phyloP scores from a whole-genome alignment of 2,888 invertebrate species.

The Anoncus sp. region DNA sequence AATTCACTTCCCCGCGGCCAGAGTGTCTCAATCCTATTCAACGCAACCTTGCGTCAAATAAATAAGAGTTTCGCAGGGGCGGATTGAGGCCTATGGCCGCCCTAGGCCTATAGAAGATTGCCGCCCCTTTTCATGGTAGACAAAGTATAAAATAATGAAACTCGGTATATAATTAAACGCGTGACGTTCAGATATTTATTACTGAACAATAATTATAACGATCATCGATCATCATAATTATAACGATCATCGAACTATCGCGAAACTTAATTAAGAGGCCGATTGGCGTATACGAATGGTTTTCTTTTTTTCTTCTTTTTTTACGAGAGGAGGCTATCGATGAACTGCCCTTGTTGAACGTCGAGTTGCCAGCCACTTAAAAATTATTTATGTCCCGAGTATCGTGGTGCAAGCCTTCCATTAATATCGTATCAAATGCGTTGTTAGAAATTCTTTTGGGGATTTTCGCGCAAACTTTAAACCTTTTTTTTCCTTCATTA shows the following conservation, averaged over 20 bases:
- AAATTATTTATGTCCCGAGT: constrained; percentile 53
- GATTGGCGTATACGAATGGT: constrained; percentile 12
- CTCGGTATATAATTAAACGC: neutral
- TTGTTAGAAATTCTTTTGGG: constrained; percentile 48
- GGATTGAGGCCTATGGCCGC: too few species aligned
- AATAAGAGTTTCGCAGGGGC: too few species aligned
- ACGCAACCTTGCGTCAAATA: too few species aligned
- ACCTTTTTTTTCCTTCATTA: constrained; percentile 4
- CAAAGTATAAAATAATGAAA: too few species aligned
- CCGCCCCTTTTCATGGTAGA: too few species aligned
- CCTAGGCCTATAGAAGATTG: too few species aligned
- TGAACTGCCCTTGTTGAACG: neutral
- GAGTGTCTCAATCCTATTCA: too few species aligned
- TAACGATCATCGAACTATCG: neutral
- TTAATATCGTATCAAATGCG: constrained; percentile 63
- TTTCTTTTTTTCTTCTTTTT: neutral
- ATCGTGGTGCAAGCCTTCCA: constrained; percentile 54
- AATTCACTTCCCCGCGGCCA: too few species aligned
- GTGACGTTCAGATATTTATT: too few species aligned
- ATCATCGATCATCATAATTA: constrained; percentile 23
- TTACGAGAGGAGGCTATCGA: neutral
- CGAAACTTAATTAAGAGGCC: constrained; percentile 53
- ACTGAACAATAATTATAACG: neutral
- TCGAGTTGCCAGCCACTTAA: constrained; percentile 46
- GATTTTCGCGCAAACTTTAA: constrained; percentile 33